These are phyloP conservation scores for Mus spretus DNA, from an alignment of 2,797 vertebrate genomes.

Conservation along the genomic window DNA sequence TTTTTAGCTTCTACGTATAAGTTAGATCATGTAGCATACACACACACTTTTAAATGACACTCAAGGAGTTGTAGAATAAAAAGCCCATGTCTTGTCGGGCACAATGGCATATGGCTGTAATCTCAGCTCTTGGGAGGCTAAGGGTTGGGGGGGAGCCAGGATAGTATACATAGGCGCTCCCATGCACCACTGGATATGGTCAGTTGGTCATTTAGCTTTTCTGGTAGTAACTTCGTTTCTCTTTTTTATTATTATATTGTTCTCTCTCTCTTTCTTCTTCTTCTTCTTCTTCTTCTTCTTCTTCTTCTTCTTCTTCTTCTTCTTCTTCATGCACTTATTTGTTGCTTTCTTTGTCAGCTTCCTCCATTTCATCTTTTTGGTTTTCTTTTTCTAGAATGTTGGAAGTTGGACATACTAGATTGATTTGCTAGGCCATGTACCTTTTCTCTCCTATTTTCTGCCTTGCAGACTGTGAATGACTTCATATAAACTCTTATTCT, in stretches of 20 bases:
- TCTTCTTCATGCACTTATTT: neutral
- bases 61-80: conserved; percentile 21
- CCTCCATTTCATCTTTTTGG: neutral
- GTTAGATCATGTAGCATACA: neutral
- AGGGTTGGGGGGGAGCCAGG: neutral
- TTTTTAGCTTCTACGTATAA: neutral
- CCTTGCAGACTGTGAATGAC: conserved; percentile 43
- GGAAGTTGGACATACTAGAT: conserved; percentile 31
- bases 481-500: conserved; percentile 39
- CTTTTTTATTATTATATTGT: neutral
- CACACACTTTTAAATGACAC: conserved; percentile 15
- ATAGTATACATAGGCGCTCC: neutral
- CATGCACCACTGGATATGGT: neutral
- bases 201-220: conserved; percentile 57
- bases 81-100: neutral
- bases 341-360: conserved; percentile 26
- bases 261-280: neutral
- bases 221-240: conserved; percentile 39
- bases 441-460: conserved; percentile 63
- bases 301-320: too few relatives aligned
- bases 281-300: too few relatives aligned
- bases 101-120: neutral
- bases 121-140: neutral
- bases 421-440: neutral
- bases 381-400: conserved; percentile 67